Evolutionary conservation across 2,797 vertebrate species (phyloP).

Genomic region (Chelmon rostratus): DNA sequence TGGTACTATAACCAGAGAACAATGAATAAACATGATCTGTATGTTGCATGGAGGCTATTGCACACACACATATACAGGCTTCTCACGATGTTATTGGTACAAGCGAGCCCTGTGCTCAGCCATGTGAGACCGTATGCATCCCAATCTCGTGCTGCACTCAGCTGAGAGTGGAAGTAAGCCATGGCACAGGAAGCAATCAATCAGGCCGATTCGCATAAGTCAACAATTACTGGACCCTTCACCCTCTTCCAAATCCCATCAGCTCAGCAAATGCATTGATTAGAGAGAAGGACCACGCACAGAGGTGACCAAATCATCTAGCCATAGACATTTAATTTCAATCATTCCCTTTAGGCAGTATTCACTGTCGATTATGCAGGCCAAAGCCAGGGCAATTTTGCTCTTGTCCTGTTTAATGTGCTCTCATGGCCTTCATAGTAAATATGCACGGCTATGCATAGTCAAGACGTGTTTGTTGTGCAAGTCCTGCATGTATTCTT

Average conservation of each 20-base stretch:
- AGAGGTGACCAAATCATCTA: conserved; percentile 61
- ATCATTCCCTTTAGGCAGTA: conserved; percentile 26
- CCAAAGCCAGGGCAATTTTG: conserved; percentile 23
- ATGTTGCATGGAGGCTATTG: not conserved
- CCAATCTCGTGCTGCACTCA: conserved; percentile 62
- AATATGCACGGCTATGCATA: conserved; percentile 57
- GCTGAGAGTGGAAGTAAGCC: conserved; percentile 60
- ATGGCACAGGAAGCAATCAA: conserved; percentile 84
- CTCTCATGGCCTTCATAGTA: conserved; percentile 47
- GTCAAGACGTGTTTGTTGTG: conserved; percentile 75
- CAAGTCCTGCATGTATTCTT: conserved; percentile 66
- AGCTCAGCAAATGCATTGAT: conserved; percentile 81
- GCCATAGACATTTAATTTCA: conserved; percentile 45
- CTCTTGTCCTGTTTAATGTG: conserved; percentile 44
- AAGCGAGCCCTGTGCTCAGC: conserved; percentile 42
- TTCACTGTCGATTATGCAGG: conserved; percentile 23
- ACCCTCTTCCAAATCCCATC: conserved; percentile 82
- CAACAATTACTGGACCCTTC: conserved; percentile 86
- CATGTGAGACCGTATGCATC: conserved; percentile 57
- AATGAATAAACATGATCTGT: not conserved
- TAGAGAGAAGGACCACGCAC: conserved; percentile 53
- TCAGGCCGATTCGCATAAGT: conserved; percentile 80
- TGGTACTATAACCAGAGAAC: not conserved
- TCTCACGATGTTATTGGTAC: conserved; percentile 31
- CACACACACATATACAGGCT: not conserved